Evolutionary conservation across 1,140 invertebrate genomes (phyloP), one percentile per base, ranked within the genome.

Genomic region (Paramacrobiotus metropolitanus): DNA sequence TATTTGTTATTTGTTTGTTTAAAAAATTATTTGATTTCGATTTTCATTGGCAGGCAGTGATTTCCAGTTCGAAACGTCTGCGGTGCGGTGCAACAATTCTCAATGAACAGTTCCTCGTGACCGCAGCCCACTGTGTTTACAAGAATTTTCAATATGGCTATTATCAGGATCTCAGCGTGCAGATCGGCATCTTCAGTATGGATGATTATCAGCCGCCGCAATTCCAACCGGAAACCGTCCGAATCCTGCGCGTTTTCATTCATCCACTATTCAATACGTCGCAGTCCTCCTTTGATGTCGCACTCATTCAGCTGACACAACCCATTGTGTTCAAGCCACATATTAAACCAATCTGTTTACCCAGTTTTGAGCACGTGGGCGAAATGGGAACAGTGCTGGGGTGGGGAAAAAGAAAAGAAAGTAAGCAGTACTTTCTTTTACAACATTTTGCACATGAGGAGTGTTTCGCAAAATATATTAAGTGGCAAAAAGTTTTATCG

Each of bases 21-120:
- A n/a, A n/a, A n/a, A n/a, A n/a, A n/a, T n/a, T n/a, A n/a, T n/a
- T n/a, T n/a, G n/a, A n/a, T n/a, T n/a, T n/a, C n/a, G n/a, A n/a
- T n/a, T n/a, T n/a, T n/a, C n/a, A n/a, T n/a, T n/a, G n/a, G 59
- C 64, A 80, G 77, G 88, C 85, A 24, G 88, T 88, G 3, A 81
- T 93, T 29, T 87, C 92, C 62, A 93, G 92, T 15, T 83, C 83
- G 45, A 87, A 88, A 69, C 87, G 91, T 68, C 78, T 92, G 1
- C 86, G 87, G 1, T 92, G 88, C 69, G 88, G 89, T 1, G 89
- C 86, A 2, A 85, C 86, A 1, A 73, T 93, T n/a, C 76, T 91
- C 60, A 88, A 86, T 63, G 84, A 89, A 66, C 75, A 83, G 73
- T 90, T 86, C 86, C 83, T 92, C 1, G 80, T 91, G 29, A 70